Evolutionary conservation across 2,113 vertebrate genomes (phyloP).

Genomic region (Porphyrio hochstetteri): DNA sequence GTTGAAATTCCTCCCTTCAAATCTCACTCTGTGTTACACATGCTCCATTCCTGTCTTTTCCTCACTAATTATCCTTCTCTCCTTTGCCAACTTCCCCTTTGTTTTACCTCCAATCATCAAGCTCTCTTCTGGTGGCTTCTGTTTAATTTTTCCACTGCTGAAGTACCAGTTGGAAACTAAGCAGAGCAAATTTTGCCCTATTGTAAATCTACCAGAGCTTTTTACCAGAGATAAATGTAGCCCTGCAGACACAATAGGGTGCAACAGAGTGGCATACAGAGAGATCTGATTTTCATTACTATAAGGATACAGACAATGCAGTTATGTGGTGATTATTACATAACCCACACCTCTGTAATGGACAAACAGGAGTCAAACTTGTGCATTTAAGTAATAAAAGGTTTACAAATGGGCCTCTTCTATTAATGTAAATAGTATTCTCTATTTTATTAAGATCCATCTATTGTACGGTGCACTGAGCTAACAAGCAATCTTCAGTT

Average conservation of each 20-base stretch:
- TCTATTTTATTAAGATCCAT: slow-evolving; percentile 38
- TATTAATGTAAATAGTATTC: slow-evolving; percentile 27
- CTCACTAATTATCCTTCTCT: neutral
- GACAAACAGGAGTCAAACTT: slow-evolving; percentile 33
- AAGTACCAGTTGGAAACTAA: neutral
- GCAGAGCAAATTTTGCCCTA: neutral
- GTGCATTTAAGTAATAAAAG: slow-evolving; percentile 27
- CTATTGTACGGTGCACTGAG: neutral
- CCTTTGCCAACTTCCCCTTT: neutral
- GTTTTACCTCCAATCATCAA: slow-evolving; percentile 5
- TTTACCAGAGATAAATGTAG: slow-evolving; percentile 13
- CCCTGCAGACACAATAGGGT: neutral
- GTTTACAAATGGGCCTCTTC: slow-evolving; percentile 29
- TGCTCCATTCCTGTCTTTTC: neutral
- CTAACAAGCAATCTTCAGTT: slow-evolving; percentile 22
- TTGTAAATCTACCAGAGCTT: neutral
- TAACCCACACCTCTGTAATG: slow-evolving; percentile 4
- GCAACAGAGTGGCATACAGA: neutral
- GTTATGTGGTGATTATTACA: slow-evolving; percentile 14
- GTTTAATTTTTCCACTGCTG: neutral
- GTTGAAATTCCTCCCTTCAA: neutral
- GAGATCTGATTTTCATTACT: slow-evolving; percentile 17
- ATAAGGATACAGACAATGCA: neutral
- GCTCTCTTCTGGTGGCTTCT: neutral
- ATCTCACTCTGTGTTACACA: neutral